phyloP scores from a whole-genome alignment of 2,113 vertebrate genomes.

The Psilopogon haemacephalus region DNA sequence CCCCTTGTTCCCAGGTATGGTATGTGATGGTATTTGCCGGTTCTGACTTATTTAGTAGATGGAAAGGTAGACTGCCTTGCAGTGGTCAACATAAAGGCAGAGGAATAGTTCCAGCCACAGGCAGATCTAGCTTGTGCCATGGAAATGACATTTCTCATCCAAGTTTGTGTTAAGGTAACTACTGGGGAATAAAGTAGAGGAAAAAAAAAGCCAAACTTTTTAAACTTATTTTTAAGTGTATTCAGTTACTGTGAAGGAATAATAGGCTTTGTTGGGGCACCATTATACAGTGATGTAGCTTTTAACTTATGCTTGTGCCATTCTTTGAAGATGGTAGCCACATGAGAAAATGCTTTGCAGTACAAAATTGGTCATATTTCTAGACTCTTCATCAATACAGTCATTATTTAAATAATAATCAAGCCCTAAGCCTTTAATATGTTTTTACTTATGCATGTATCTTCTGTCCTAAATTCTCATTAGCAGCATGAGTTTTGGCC shows the following conservation, averaged over 20 bases:
- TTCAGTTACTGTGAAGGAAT: neutral
- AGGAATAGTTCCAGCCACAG: neutral
- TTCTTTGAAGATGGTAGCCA: neutral
- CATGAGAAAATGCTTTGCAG: neutral
- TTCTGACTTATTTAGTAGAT: neutral
- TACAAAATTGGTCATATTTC: neutral
- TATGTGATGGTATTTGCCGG: neutral
- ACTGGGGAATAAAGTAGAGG: neutral
- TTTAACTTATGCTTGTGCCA: neutral
- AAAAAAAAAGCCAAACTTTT: neutral
- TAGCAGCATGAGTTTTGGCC: neutral
- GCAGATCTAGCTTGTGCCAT: neutral
- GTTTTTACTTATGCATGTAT: neutral
- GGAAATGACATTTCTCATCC: neutral
- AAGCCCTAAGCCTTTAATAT: neutral
- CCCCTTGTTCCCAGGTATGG: neutral
- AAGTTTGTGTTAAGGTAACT: neutral
- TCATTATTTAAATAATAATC: neutral
- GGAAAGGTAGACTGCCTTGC: neutral
- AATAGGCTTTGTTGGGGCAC: neutral
- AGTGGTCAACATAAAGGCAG: accelerated
- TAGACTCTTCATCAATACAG: neutral
- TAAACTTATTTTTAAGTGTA: neutral
- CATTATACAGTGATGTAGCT: neutral
- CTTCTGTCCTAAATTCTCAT: neutral